Percentiles rank a stretch among this genome's conserved stretches.
phyloP scores from a whole-genome alignment of 2,888 invertebrate genomes.

The Ophion costatus region DNA sequence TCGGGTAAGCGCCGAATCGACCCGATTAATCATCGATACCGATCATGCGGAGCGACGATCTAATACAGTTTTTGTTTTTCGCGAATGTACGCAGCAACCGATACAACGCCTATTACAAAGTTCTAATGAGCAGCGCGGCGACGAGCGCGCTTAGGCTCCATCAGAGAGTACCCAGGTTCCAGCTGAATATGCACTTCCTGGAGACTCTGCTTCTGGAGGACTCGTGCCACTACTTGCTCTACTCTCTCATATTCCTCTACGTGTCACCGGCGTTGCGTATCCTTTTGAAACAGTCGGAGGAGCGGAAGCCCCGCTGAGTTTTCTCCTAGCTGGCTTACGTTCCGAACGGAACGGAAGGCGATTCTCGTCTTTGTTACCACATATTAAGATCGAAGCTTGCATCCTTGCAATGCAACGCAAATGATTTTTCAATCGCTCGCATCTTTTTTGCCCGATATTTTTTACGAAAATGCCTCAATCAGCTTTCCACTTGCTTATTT shows the following conservation, averaged over 20 bases:
- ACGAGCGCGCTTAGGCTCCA: conserved; percentile 97
- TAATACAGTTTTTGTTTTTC: neutral
- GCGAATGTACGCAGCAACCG: conserved; percentile 86
- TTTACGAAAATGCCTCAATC: too few relatives aligned
- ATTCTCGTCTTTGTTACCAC: neutral
- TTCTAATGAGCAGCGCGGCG: conserved; percentile 96
- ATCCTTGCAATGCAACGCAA: too few relatives aligned
- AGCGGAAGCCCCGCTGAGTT: too few relatives aligned
- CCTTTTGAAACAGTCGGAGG: conserved; percentile 84
- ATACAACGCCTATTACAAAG: conserved; percentile 94
- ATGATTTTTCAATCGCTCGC: too few relatives aligned
- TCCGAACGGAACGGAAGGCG: neutral
- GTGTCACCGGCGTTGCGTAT: conserved; percentile 95
- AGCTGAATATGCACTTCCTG: conserved; percentile 93
- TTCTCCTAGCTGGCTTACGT: too few relatives aligned
- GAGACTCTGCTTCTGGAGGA: conserved; percentile 93
- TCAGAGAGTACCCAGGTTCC: conserved; percentile 94
- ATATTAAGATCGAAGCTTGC: too few relatives aligned
- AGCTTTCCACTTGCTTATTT: too few relatives aligned
- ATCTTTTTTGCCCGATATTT: too few relatives aligned
- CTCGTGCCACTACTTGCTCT: conserved; percentile 98
- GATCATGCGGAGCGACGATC: neutral
- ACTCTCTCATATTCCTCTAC: conserved; percentile 96
- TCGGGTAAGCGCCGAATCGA: conserved; percentile 89
- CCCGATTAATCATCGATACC: neutral